phyloP scores from a whole-genome alignment of 35 echinoderm and acorn worm species.

The Apostichopus japonicus region DNA sequence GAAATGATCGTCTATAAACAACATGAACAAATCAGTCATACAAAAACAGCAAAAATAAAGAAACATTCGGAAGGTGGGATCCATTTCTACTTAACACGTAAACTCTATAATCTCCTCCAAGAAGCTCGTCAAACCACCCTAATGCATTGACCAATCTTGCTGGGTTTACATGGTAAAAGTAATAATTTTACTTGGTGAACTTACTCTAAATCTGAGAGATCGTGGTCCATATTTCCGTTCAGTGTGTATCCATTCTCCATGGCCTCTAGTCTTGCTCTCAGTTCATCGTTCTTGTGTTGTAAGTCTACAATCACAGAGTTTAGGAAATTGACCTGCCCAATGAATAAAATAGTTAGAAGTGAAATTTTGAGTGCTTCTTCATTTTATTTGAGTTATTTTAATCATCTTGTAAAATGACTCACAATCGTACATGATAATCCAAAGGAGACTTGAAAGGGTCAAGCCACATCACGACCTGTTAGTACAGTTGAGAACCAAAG shows the following conservation, averaged over 20 bases:
- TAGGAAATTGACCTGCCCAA: constrained; percentile 82
- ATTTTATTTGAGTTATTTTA: not conserved
- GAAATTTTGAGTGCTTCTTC: not conserved
- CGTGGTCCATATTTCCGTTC: constrained; percentile 78
- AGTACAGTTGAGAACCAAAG: too few relatives aligned
- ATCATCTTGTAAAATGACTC: not conserved
- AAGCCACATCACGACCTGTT: too few relatives aligned
- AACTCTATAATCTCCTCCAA: too few relatives aligned
- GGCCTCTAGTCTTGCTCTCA: constrained; percentile 72
- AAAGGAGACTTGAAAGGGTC: too few relatives aligned
- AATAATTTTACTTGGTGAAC: not conserved
- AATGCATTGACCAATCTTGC: too few relatives aligned
- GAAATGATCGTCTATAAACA: too few relatives aligned
- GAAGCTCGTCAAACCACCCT: too few relatives aligned
- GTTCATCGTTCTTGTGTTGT: constrained; percentile 94
- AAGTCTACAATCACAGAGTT: constrained; percentile 98
- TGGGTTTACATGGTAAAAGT: too few relatives aligned
- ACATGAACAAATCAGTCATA: too few relatives aligned
- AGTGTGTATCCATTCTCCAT: constrained; percentile 82
- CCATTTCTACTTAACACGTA: too few relatives aligned
- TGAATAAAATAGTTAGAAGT: not conserved
- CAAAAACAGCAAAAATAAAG: too few relatives aligned
- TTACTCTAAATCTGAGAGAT: constrained; percentile 80
- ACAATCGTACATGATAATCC: not conserved
- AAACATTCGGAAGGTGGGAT: too few relatives aligned